Evolutionary conservation across 2,888 invertebrate species (phyloP).

Genomic region (Xiphydria camelus): DNA sequence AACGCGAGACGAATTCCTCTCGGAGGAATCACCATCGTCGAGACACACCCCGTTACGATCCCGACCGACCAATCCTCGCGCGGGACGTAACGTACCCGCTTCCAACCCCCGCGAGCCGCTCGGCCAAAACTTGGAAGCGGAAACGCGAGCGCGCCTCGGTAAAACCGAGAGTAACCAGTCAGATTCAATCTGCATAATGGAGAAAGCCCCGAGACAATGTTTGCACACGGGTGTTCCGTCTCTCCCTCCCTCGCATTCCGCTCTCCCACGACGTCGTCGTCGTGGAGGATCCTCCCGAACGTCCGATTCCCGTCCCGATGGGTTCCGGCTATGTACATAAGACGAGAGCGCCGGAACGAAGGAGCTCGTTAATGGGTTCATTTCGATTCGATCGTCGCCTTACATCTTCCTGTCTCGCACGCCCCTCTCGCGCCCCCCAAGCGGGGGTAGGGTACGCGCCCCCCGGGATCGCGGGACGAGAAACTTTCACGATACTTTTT

Average conservation of each 20-base stretch:
- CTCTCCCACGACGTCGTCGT: slow-evolving; percentile 15
- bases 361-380: slow-evolving; percentile 55
- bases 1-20: neutral
- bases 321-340: no score
- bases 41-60: no score
- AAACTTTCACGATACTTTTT: slow-evolving; percentile 25
- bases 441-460: no score
- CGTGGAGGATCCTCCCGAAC: no score
- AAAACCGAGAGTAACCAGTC: slow-evolving; percentile 39
- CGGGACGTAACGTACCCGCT: no score
- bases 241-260: slow-evolving; percentile 9
- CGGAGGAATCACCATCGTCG: no score
- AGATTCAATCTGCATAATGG: slow-evolving; percentile 57
- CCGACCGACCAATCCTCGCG: no score
- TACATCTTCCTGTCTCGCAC: slow-evolving; percentile 40
- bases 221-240: slow-evolving; percentile 36
- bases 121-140: no score
- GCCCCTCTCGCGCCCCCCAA: no score
- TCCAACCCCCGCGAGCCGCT: no score
- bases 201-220: slow-evolving; percentile 53
- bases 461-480: no score
- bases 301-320: no score
- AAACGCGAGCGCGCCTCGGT: slow-evolving; percentile 33
- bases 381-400: slow-evolving; percentile 52
- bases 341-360: slow-evolving; percentile 38